Conservation (phyloP, 2,797 vertebrate species). For the Aphelocoma californica region DNA sequence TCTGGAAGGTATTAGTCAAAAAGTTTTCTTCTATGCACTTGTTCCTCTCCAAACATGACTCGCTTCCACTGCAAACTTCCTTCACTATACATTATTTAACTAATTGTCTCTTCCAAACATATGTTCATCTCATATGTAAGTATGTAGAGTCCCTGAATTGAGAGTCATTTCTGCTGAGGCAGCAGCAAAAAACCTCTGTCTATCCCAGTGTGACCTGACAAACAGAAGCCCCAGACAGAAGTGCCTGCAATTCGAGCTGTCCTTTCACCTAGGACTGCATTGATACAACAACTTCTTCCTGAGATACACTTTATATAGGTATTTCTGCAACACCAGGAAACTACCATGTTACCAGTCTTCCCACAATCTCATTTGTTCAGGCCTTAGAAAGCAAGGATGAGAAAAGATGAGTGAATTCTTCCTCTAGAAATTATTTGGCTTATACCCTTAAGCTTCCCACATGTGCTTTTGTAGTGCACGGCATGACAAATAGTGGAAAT, state of each 20-base stretch:
- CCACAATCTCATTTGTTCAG: background rate
- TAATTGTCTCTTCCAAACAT: background rate
- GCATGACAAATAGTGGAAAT: background rate
- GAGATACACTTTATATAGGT: background rate
- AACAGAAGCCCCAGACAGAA: background rate
- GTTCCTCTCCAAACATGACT: background rate
- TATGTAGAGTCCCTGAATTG: fast-evolving
- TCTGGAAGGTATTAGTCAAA: background rate
- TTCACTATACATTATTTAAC: background rate
- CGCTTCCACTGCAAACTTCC: background rate
- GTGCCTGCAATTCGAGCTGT: background rate
- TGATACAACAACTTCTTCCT: background rate
- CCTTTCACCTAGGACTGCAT: background rate
- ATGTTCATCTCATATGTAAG: background rate
- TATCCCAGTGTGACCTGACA: background rate
- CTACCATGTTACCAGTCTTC: background rate
- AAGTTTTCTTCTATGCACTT: background rate
- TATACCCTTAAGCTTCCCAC: background rate
- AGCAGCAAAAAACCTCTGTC: background rate
- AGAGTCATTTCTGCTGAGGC: background rate
- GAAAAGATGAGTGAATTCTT: background rate
- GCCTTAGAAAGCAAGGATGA: background rate
- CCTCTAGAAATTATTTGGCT: background rate
- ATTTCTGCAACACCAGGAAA: background rate
- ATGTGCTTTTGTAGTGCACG: background rate